phyloP scores from a whole-genome alignment of 2,888 invertebrate species.

The Brassicogethes aeneus region DNA sequence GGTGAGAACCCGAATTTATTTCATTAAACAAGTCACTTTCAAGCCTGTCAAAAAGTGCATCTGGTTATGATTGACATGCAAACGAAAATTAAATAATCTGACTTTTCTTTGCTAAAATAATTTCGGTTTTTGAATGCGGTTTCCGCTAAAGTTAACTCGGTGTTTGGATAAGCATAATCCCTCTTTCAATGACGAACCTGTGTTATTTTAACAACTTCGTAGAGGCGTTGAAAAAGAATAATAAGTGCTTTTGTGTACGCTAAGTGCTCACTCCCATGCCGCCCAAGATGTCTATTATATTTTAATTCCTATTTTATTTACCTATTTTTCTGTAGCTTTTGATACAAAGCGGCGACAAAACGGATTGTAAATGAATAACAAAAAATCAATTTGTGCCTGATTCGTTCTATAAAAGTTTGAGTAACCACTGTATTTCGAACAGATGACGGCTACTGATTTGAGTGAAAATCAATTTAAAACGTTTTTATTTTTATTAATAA shows the following conservation, averaged over 20 bases:
- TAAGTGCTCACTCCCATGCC: conserved; percentile 15
- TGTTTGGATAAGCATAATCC: conserved; percentile 17
- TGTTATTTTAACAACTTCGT: conserved; percentile 29
- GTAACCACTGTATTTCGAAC: no score
- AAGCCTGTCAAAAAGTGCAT: conserved; percentile 4
- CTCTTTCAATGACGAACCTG: conserved; percentile 20
- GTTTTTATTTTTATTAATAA: no score
- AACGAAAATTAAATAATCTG: conserved; percentile 13
- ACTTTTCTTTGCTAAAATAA: conserved; percentile 16
- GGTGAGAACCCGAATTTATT: background rate
- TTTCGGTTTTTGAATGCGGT: conserved; percentile 13
- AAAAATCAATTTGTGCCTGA: background rate
- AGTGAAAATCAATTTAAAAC: no score
- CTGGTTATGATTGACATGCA: conserved; percentile 6
- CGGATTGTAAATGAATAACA: background rate
- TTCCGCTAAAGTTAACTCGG: conserved; percentile 4
- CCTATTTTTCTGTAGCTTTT: conserved; percentile 10
- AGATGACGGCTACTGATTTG: no score
- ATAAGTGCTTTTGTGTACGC: conserved; percentile 21
- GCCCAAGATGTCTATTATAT: conserved; percentile 18
- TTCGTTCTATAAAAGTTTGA: no score
- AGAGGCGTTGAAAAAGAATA: conserved; percentile 27
- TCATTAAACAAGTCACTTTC: conserved; percentile 5
- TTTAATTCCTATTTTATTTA: conserved; percentile 16
- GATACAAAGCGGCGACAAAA: background rate